Percentiles rank a stretch among this genome's conserved stretches.
Conservation (phyloP, 2,797 vertebrate genomes). For the Chaetodon trifasciatus region DNA sequence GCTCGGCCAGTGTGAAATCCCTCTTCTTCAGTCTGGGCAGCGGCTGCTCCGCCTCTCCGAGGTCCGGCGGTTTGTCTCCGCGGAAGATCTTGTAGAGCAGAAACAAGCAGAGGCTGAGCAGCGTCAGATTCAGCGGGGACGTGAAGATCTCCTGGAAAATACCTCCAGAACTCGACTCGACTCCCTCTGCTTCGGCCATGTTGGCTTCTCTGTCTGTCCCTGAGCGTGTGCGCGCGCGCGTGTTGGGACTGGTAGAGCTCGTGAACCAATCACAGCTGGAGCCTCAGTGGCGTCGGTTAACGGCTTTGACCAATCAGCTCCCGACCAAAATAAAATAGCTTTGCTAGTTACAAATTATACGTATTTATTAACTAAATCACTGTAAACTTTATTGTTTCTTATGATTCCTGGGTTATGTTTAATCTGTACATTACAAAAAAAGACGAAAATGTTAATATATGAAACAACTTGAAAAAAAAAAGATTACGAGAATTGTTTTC, state of each 20-base stretch:
- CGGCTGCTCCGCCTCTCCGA: conserved; percentile 80
- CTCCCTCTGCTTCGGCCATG: conserved; percentile 84
- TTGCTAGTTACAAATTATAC: no score
- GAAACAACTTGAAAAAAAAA: no score
- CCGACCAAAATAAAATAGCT: background rate
- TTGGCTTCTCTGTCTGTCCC: conserved; percentile 59
- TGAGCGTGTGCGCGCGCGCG: background rate
- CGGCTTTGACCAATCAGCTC: conserved; percentile 46
- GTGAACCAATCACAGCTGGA: conserved; percentile 56
- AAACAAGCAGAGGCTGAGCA: conserved; percentile 93
- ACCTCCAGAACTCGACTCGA: conserved; percentile 79
- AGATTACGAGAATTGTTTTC: no score
- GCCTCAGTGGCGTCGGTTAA: background rate
- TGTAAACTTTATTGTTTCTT: no score
- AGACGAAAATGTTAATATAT: no score
- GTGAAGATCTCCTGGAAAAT: conserved; percentile 93
- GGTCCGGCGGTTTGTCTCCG: conserved; percentile 86
- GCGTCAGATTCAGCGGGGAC: conserved; percentile 92
- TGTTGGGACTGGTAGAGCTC: background rate
- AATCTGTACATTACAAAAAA: no score
- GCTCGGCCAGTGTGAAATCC: conserved; percentile 91
- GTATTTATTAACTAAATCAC: no score
- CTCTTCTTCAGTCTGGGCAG: conserved; percentile 90
- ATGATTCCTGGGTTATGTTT: no score
- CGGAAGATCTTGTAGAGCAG: conserved; percentile 94